Percentiles rank a stretch among this genome's conserved stretches.
phyloP scores from a whole-genome alignment of 1,140 invertebrate species.

The Linepithema humile region DNA sequence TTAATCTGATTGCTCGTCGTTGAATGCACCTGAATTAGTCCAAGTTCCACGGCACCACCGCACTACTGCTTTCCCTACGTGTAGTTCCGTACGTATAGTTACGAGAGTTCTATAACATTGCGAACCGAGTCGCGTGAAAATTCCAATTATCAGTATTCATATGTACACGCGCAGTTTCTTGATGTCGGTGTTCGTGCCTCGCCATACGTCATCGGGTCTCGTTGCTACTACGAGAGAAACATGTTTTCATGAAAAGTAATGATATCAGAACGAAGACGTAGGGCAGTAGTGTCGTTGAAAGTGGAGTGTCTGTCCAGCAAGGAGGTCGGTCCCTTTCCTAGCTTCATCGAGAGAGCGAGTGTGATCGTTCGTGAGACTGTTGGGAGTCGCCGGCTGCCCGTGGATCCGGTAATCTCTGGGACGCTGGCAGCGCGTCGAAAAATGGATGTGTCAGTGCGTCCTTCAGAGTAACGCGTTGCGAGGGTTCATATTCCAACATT shows the following conservation, averaged over 20 bases:
- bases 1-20: conserved; percentile 1
- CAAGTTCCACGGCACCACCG: conserved; percentile 60
- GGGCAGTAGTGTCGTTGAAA: conserved; percentile 62
- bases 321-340: conserved; percentile 82
- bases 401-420: conserved; percentile 88
- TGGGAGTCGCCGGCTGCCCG: conserved; percentile 83
- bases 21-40: conserved; percentile 32
- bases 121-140: too few species aligned
- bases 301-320: conserved; percentile 75
- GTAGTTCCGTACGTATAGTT: conserved; percentile 14
- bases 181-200: background rate
- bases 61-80: conserved; percentile 57
- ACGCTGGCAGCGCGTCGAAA: conserved; percentile 93
- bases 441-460: conserved; percentile 97
- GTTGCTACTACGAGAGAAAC: conserved; percentile 1
- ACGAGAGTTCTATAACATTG: background rate
- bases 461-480: conserved; percentile 93
- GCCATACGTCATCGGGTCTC: conserved; percentile 62
- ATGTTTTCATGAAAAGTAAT: conserved; percentile 46
- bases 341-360: conserved; percentile 87
- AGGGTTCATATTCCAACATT: conserved; percentile 99
- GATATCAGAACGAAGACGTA: conserved; percentile 46
- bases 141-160: conserved; percentile 36
- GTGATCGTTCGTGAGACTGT: conserved; percentile 85
- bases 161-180: background rate